Percentiles rank a stretch among this genome's conserved stretches.
These are phyloP conservation scores for Eupithecia tripunctaria DNA, from an alignment of 2,888 invertebrate species.

Conservation along the genomic window DNA sequence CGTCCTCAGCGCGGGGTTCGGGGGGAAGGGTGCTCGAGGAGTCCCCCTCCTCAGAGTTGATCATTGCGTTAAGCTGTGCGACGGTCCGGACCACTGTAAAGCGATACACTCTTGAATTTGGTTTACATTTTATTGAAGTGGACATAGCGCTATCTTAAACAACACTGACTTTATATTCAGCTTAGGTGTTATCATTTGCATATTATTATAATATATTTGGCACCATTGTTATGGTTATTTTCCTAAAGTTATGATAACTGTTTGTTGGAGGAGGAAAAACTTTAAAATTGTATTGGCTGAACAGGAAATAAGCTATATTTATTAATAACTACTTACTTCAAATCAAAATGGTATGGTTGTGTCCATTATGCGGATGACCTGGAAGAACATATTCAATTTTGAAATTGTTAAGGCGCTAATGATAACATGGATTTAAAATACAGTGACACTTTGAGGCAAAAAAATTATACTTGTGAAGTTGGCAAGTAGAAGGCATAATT, in stretches of 20 bases:
- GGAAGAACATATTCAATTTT: constrained; percentile 19
- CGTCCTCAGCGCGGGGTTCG: constrained; percentile 72
- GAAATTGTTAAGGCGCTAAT: background rate
- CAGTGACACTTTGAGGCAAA: too few species aligned
- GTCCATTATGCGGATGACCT: constrained; percentile 25
- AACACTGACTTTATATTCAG: background rate
- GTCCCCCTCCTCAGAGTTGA: constrained; percentile 75
- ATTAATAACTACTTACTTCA: constrained; percentile 27
- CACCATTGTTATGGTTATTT: background rate
- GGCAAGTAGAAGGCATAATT: background rate
- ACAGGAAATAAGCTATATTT: constrained; percentile 17
- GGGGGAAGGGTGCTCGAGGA: constrained; percentile 70
- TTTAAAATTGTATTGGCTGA: background rate
- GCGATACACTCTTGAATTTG: constrained; percentile 13
- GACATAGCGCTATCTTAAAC: constrained; percentile 13
- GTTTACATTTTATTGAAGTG: constrained; percentile 10
- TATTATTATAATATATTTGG: too few species aligned
- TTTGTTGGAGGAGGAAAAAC: background rate
- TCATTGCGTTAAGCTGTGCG: constrained; percentile 57
- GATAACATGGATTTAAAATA: too few species aligned
- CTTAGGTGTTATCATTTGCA: background rate
- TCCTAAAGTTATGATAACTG: background rate
- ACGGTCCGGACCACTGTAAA: constrained; percentile 34
- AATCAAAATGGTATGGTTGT: constrained; percentile 14
- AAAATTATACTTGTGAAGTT: too few species aligned